These are phyloP conservation scores for Aleiodes testaceus DNA, from an alignment of 2,888 invertebrate species.

Conservation along the genomic window DNA sequence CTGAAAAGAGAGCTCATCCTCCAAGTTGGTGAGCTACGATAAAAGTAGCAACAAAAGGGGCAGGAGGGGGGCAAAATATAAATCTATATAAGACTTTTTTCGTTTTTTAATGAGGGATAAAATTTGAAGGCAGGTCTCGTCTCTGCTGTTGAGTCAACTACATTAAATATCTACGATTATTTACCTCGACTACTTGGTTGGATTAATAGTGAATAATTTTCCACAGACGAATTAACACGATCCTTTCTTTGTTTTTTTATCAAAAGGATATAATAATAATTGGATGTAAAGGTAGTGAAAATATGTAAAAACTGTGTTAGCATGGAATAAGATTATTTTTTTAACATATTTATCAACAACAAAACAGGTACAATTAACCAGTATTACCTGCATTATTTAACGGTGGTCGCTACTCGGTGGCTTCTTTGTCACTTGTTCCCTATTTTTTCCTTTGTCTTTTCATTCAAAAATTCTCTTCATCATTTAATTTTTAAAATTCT, in stretches of 20 bases:
- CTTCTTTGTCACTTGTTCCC: conserved; percentile 38
- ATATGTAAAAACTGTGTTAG: conserved; percentile 59
- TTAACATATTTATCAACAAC: conserved; percentile 70
- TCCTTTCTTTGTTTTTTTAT: neutral
- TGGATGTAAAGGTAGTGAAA: conserved; percentile 21
- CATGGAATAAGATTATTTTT: conserved; percentile 71
- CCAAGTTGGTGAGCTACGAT: neutral
- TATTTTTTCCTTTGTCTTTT: conserved; percentile 19
- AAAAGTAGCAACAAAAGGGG: conserved; percentile 2
- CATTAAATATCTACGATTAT: conserved; percentile 3
- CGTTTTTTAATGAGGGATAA: neutral
- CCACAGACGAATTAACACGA: conserved; percentile 6
- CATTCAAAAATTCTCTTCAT: neutral
- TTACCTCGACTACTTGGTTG: conserved; percentile 7
- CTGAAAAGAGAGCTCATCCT: conserved; percentile 19
- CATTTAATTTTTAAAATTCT: neutral
- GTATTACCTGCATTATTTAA: conserved; percentile 69
- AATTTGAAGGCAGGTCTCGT: too few relatives aligned
- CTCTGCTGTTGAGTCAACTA: conserved; percentile 12
- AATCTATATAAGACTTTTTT: neutral
- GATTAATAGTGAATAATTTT: conserved; percentile 15
- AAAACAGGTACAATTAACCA: conserved; percentile 69
- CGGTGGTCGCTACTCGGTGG: conserved; percentile 56
- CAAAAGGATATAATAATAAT: neutral
- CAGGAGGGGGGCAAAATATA: neutral